phyloP scores from a whole-genome alignment of 2,113 vertebrate species.

The Calidris pugnax region DNA sequence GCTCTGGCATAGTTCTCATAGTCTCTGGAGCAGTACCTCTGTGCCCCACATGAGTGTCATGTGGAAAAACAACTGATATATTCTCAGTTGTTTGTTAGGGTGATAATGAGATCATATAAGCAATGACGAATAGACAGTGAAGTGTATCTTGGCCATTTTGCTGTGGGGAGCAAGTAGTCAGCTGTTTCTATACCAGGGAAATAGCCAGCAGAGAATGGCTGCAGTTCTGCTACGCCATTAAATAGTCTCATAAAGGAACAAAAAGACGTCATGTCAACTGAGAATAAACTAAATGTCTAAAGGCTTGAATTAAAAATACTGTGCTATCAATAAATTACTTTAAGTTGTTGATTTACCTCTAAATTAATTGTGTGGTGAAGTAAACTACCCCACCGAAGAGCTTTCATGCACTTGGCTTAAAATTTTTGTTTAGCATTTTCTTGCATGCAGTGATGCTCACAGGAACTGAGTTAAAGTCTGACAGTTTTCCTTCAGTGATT shows the following conservation, averaged over 20 bases:
- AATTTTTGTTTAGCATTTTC: neutral
- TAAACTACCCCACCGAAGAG: neutral
- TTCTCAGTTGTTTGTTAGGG: neutral
- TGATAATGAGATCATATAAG: neutral
- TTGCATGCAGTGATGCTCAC: neutral
- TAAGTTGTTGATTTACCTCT: neutral
- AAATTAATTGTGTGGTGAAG: neutral
- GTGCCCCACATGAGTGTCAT: rapidly evolving
- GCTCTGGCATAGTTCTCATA: neutral
- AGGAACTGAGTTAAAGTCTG: neutral
- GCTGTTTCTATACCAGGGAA: neutral
- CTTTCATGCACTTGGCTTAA: neutral
- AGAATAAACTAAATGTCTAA: neutral
- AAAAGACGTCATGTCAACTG: neutral
- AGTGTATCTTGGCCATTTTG: rapidly evolving
- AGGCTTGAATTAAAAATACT: neutral
- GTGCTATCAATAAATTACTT: neutral
- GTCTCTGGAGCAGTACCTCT: neutral
- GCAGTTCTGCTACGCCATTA: neutral
- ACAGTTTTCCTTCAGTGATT: neutral
- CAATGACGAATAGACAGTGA: neutral
- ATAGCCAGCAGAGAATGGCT: neutral
- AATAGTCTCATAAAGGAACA: neutral
- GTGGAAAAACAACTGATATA: neutral
- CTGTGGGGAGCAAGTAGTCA: neutral